These are phyloP conservation scores for Chloebia gouldiae DNA, from an alignment of 2,113 vertebrate species.

Conservation along the genomic window DNA sequence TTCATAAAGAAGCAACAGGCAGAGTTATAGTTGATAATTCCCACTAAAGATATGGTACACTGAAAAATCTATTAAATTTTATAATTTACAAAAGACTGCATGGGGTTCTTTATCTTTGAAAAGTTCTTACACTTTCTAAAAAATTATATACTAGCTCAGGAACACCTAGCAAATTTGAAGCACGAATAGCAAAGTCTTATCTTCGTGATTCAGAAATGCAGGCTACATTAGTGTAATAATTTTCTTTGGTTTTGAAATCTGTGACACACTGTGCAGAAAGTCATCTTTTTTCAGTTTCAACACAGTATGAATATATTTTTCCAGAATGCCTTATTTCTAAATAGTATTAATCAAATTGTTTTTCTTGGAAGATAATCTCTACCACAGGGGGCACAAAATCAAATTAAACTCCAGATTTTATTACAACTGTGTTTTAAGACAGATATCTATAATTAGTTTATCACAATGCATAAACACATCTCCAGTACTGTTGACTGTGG, in stretches of 20 bases:
- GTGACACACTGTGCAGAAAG: not conserved
- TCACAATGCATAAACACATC: not conserved
- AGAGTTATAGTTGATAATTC: not conserved
- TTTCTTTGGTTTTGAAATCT: not conserved
- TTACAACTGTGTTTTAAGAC: not conserved
- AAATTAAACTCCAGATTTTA: not conserved
- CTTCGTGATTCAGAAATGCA: not conserved
- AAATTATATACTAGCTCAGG: not conserved
- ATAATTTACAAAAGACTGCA: not conserved
- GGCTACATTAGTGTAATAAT: not conserved
- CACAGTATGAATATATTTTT: not conserved
- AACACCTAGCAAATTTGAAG: not conserved
- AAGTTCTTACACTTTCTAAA: not conserved
- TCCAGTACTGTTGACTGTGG: not conserved
- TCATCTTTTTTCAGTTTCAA: not conserved
- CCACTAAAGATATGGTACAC: not conserved
- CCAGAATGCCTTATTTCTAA: not conserved
- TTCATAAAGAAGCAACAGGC: not conserved
- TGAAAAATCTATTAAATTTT: not conserved
- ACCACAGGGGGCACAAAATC: not conserved
- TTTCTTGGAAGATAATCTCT: not conserved
- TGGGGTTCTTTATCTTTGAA: not conserved
- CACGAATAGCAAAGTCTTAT: not conserved
- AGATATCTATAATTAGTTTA: not conserved
- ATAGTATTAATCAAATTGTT: not conserved